Evolutionary conservation across 2,113 vertebrate genomes (phyloP).

Genomic region (Candoia aspera): DNA sequence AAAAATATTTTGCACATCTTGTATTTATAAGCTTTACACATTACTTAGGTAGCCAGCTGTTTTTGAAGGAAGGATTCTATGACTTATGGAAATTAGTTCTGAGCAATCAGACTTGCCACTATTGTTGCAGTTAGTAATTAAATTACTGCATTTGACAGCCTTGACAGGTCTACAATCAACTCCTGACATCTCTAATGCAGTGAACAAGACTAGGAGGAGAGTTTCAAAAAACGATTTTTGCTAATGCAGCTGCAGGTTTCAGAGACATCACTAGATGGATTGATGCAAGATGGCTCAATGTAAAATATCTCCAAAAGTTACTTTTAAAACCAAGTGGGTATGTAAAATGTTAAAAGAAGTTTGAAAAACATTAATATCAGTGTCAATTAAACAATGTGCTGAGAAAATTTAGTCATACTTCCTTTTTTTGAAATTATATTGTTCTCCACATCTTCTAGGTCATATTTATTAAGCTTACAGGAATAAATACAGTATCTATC

Average conservation of each 20-base stretch:
- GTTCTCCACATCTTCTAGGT: neutral
- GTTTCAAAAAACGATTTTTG: slow-evolving; percentile 55
- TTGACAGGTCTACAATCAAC: neutral
- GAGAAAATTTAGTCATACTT: neutral
- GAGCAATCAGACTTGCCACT: slow-evolving; percentile 35
- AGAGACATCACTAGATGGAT: slow-evolving; percentile 58
- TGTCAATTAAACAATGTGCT: slow-evolving; percentile 26
- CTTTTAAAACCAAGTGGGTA: slow-evolving; percentile 51
- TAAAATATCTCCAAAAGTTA: slow-evolving; percentile 55
- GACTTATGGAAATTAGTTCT: slow-evolving; percentile 28
- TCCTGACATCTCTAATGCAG: neutral
- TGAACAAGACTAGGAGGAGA: neutral
- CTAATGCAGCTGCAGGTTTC: slow-evolving; percentile 52
- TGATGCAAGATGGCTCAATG: slow-evolving; percentile 63
- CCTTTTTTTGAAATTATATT: neutral
- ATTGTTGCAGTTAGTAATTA: slow-evolving; percentile 26
- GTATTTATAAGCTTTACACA: neutral
- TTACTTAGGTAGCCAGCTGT: neutral
- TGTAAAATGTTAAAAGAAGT: neutral
- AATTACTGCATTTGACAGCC: slow-evolving; percentile 20
- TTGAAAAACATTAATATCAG: slow-evolving; percentile 14
- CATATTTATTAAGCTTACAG: neutral
- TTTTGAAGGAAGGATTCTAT: slow-evolving; percentile 44
- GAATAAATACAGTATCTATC: neutral
- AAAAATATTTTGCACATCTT: slow-evolving; percentile 6